A percentile compares a stretch with the other conserved stretches of the same genome.
Conservation (phyloP, 2,113 vertebrate species). For the Nestor notabilis region DNA sequence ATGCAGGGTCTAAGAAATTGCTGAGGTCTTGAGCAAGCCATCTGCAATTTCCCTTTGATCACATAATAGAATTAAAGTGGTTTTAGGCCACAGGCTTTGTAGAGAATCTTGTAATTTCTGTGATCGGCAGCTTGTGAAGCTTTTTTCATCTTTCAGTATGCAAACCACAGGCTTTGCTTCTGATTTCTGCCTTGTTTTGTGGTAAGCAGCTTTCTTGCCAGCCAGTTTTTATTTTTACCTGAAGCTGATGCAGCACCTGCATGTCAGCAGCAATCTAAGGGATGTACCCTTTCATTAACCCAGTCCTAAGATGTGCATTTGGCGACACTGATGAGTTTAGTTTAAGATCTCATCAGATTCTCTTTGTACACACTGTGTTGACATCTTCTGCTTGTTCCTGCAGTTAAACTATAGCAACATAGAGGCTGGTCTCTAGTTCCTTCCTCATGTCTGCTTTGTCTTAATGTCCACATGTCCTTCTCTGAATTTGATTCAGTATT, state of each 20-base stretch:
- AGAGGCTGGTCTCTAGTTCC: background rate
- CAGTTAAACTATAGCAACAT: background rate
- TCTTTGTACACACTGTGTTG: background rate
- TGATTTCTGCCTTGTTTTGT: background rate
- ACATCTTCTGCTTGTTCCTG: background rate
- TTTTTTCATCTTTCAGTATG: background rate
- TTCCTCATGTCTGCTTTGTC: background rate
- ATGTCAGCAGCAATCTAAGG: background rate
- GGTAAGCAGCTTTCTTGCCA: background rate
- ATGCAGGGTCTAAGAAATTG: background rate
- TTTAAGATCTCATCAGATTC: background rate
- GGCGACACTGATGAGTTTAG: fast-evolving
- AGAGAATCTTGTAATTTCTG: background rate
- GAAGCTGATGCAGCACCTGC: background rate
- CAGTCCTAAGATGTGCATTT: background rate
- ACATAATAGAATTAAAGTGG: background rate
- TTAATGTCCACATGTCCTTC: background rate
- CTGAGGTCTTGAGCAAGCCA: background rate
- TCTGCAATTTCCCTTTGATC: background rate
- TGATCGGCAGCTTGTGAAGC: background rate
- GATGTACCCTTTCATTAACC: background rate
- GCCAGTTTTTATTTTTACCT: background rate
- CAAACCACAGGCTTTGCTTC: background rate
- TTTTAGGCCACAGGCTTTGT: background rate
- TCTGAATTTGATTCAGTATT: background rate